These are phyloP conservation scores for Drusus annulatus DNA, from an alignment of 1,140 invertebrate genomes.

Conservation along the genomic window DNA sequence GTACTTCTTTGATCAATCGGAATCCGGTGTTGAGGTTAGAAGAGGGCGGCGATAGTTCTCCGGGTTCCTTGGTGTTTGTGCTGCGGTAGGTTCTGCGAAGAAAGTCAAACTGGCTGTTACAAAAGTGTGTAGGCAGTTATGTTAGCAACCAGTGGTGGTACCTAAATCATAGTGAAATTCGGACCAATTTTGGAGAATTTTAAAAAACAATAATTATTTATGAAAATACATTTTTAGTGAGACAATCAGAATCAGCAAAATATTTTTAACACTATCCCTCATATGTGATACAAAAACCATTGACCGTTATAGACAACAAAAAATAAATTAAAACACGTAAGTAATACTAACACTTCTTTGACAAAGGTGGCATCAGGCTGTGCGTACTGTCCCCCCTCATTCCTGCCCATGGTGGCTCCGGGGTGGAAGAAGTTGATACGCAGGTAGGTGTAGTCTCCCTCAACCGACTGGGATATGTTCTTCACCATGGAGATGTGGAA, in stretches of 20 bases:
- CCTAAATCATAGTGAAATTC: too few species aligned
- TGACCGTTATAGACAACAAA: too few species aligned
- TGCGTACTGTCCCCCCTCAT: slow-evolving; percentile 90
- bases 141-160: too few species aligned
- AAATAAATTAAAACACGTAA: too few species aligned
- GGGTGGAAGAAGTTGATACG: slow-evolving; percentile 99
- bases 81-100: slow-evolving; percentile 92
- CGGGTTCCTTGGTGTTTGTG: slow-evolving; percentile 97
- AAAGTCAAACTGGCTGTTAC: too few species aligned
- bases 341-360: slow-evolving; percentile 92
- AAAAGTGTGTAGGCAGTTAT: too few species aligned
- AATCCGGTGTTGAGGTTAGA: slow-evolving; percentile 97
- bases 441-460: slow-evolving; percentile 99
- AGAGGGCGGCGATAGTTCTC: slow-evolving; percentile 95
- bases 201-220: too few species aligned
- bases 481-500: slow-evolving; percentile 99
- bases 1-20: slow-evolving; percentile 98
- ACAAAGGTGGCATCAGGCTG: slow-evolving; percentile 97
- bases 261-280: too few species aligned
- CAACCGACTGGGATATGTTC: slow-evolving; percentile 98
- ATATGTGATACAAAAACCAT: too few species aligned
- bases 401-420: slow-evolving; percentile 94
- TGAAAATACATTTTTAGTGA: too few species aligned
- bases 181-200: too few species aligned
- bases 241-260: too few species aligned